phyloP scores from a whole-genome alignment of 2,888 invertebrate species.

The Yponomeuta sedellus region DNA sequence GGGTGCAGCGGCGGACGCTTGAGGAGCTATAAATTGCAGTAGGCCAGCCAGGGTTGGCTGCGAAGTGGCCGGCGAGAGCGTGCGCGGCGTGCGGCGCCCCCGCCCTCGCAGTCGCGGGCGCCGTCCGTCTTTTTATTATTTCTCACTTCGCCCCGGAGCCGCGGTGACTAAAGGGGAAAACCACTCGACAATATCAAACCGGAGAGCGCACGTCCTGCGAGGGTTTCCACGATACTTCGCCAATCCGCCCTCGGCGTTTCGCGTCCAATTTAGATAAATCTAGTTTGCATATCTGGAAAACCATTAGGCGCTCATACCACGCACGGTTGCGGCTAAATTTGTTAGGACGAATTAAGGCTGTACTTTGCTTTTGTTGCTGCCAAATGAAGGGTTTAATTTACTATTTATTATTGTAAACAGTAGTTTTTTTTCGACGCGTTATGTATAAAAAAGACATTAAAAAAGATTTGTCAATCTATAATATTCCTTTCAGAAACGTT shows the following conservation, averaged over 20 bases:
- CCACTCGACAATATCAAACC: constrained; percentile 40
- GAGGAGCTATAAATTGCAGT: constrained; percentile 65
- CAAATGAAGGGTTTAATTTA: too few relatives aligned
- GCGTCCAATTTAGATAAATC: constrained; percentile 34
- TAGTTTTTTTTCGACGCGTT: too few relatives aligned
- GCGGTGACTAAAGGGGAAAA: constrained; percentile 54
- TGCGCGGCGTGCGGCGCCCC: constrained; percentile 21
- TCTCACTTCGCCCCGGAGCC: constrained; percentile 46
- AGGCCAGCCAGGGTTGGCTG: constrained; percentile 42
- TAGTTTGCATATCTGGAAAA: constrained; percentile 34
- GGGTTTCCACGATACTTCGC: constrained; percentile 14
- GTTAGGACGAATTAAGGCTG: constrained; percentile 37
- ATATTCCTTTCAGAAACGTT: too few relatives aligned
- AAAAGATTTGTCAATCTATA: too few relatives aligned
- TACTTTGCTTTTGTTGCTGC: too few relatives aligned
- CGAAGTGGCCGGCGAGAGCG: constrained; percentile 33
- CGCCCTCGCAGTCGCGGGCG: constrained; percentile 39
- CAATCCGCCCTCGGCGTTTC: constrained; percentile 28
- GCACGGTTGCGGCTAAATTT: constrained; percentile 29
- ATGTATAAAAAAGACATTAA: too few relatives aligned
- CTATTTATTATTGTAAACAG: too few relatives aligned
- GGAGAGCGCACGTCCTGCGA: constrained; percentile 26
- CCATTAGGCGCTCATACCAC: constrained; percentile 9
- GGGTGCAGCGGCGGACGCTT: constrained; percentile 35
- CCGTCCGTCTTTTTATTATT: constrained; percentile 53